These are phyloP conservation scores for Priocnemis perturbator DNA, from an alignment of 2,888 invertebrate genomes.

Conservation along the genomic window DNA sequence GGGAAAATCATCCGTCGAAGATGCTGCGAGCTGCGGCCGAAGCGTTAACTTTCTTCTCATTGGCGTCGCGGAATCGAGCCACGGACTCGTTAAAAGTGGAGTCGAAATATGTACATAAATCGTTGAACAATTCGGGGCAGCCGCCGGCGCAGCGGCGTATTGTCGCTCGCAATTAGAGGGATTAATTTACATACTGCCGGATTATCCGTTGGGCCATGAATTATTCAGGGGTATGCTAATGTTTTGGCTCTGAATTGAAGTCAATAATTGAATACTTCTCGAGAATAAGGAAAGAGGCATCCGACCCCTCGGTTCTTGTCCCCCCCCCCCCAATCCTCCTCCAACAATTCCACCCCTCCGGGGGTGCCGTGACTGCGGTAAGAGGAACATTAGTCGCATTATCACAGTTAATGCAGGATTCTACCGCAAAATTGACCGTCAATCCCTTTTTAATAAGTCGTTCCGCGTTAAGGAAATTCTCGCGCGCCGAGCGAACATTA, in stretches of 20 bases:
- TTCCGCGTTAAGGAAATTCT: no score
- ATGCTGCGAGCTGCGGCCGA: background rate
- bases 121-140: constrained; percentile 40
- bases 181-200: constrained; percentile 72
- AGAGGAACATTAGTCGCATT: constrained; percentile 34
- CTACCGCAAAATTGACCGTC: no score
- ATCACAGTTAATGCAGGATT: constrained; percentile 1
- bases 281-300: constrained; percentile 34
- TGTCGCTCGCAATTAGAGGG: constrained; percentile 71
- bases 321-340: background rate
- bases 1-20: constrained; percentile 3
- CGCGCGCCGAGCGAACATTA: no score
- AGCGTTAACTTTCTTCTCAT: background rate
- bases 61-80: constrained; percentile 41
- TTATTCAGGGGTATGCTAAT: constrained; percentile 72
- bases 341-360: background rate
- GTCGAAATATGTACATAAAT: constrained; percentile 57
- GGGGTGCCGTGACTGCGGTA: background rate
- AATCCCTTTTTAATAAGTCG: no score
- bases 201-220: constrained; percentile 71
- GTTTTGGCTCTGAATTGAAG: constrained; percentile 54
- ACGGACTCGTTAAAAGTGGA: no score
- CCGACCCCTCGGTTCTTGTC: background rate
- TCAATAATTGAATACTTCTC: constrained; percentile 58
- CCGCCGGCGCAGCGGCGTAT: constrained; percentile 50